A percentile compares a stretch with the other conserved stretches of the same genome.
Conservation (phyloP, 2,797 vertebrate species). For the Pipistrellus pygmaeus region DNA sequence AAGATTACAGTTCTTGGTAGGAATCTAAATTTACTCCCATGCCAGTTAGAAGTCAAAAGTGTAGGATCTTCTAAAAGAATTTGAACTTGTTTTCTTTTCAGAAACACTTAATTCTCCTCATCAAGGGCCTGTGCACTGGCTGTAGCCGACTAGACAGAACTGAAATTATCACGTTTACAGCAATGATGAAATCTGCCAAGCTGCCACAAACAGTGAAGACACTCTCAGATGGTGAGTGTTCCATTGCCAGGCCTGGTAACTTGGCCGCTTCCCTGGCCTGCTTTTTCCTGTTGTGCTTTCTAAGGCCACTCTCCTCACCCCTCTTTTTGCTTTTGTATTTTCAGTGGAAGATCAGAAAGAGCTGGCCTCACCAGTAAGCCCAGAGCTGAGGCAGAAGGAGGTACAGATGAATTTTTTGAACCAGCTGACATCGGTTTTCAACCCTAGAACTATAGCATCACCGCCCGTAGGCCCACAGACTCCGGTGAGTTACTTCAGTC, state of each 20-base stretch:
- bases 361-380: constrained; percentile 93
- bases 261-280: neutral
- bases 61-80: constrained; percentile 19
- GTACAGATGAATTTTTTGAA: constrained; percentile 99
- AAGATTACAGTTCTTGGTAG: rapidly evolving
- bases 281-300: neutral
- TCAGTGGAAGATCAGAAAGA: constrained; percentile 99
- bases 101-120: constrained; percentile 99
- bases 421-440: constrained; percentile 98
- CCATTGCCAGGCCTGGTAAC: neutral
- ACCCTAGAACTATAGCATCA: constrained; percentile 93
- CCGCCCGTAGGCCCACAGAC: constrained; percentile 89
- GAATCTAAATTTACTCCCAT: constrained; percentile 14
- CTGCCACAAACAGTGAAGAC: constrained; percentile 99
- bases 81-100: constrained; percentile 81
- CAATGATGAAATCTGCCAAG: constrained; percentile 99
- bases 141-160: constrained; percentile 98
- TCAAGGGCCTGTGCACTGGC: constrained; percentile 98
- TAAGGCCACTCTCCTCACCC: neutral
- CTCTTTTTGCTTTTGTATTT: neutral
- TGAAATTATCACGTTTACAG: constrained; percentile 99
- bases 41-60: constrained; percentile 4
- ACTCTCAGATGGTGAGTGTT: constrained; percentile 95
- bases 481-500: constrained; percentile 85
- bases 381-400: constrained; percentile 97